phyloP scores from a whole-genome alignment of 2,888 invertebrate genomes.

The Machimus rusticus region DNA sequence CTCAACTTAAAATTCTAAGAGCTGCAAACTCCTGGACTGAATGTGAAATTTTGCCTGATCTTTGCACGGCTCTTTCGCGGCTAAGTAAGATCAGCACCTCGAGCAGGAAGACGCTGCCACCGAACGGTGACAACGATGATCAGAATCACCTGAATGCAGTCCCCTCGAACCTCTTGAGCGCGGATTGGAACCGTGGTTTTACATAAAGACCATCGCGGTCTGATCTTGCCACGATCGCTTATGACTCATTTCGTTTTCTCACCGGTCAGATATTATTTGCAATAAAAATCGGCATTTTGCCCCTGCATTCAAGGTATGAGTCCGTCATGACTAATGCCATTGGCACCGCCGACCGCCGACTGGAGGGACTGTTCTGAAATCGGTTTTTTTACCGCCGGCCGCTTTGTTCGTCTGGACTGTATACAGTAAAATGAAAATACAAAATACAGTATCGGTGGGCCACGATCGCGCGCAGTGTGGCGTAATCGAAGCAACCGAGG shows the following conservation, averaged over 20 bases:
- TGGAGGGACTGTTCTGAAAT: not conserved
- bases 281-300: not conserved
- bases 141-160: not conserved
- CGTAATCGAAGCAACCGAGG: not conserved
- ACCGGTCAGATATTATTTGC: not conserved
- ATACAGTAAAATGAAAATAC: not conserved
- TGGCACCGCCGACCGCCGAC: not conserved
- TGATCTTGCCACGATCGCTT: not conserved
- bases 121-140: not conserved
- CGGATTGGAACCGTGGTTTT: not conserved
- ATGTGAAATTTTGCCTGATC: not conserved
- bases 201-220: not conserved
- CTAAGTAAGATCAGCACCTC: not conserved
- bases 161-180: not conserved
- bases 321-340: constrained; percentile 16
- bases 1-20: not conserved
- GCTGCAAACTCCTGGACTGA: not conserved
- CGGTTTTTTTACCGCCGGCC: not conserved
- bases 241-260: constrained; percentile 5
- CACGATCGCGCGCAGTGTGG: not conserved
- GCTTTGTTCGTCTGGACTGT: not conserved
- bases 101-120: not conserved
- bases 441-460: not conserved
- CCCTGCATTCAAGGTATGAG: not conserved
- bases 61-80: not conserved